A percentile compares a stretch with the other conserved stretches of the same genome.
Evolutionary conservation across 2,797 vertebrate species (phyloP).

Genomic region (Hemitrygon akajei): DNA sequence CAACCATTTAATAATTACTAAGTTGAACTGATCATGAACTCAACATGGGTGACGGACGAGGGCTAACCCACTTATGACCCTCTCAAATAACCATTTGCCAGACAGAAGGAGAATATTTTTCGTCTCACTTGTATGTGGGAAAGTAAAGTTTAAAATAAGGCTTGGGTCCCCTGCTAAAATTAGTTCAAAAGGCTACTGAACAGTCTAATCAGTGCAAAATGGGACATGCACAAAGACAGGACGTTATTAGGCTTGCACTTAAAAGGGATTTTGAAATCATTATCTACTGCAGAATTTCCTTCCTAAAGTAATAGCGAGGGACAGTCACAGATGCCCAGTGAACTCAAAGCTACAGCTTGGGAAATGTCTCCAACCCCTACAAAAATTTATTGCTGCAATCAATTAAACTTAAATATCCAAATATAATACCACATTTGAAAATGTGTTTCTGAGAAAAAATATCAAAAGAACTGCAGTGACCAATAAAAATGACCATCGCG

Average conservation of each 20-base stretch:
- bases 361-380: background rate
- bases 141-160: constrained; percentile 17
- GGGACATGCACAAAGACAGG: constrained; percentile 25
- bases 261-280: constrained; percentile 52
- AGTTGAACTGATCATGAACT: constrained; percentile 33
- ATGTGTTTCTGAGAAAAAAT: background rate
- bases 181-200: constrained; percentile 43
- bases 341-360: constrained; percentile 23
- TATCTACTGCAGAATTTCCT: constrained; percentile 66
- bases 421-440: constrained; percentile 14
- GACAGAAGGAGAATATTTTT: constrained; percentile 5
- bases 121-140: constrained; percentile 31
- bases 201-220: constrained; percentile 46
- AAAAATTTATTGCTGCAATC: constrained; percentile 17
- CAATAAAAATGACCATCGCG: constrained; percentile 7
- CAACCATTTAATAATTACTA: constrained; percentile 13
- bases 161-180: background rate
- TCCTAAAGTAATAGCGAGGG: constrained; percentile 71
- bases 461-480: background rate
- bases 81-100: background rate
- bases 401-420: constrained; percentile 6
- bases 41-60: background rate
- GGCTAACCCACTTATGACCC: background rate
- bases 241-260: constrained; percentile 41
- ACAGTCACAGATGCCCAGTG: constrained; percentile 56